Evolutionary conservation across 2,888 invertebrate genomes (phyloP), one percentile per base, ranked within the genome.

Genomic region (Acholoe squamosa): DNA sequence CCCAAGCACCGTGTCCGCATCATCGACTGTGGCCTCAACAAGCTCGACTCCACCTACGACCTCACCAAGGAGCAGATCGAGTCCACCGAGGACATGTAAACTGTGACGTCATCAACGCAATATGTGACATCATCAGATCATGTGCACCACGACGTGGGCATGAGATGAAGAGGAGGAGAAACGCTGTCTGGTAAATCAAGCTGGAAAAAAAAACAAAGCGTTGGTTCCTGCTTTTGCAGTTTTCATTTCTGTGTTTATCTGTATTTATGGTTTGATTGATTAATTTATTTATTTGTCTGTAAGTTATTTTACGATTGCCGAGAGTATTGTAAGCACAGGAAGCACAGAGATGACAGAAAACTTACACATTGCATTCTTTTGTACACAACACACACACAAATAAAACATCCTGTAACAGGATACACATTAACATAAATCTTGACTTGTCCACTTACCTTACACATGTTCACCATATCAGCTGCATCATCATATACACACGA

Each of bases 1-100:
- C 95, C 96, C n/a, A 94, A 93, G 92, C 93, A 94, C 90, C 92
- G 92, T 7, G 93, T 95, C 86, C 93, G 92, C 61, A 94, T 96
- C 71, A 91, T 93, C 5, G 95, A 95, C 90, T 94, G 95, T 91
- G 94, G 94, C 5, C 91, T 94, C 0, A 93, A 93, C 80, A 93
- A 93, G 5, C 91, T 95, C 0, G 92, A 93, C 0, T 93, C 93
- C 92, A 94, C 93, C 90, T 95, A 95, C 92, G 94, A 94, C 43
- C 93, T 96, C 43, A 91, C 92, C 19, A 92, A 91, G 7, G 93
- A 93, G 19, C 92, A 94, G 84, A 91, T 94, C 61, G 91, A 92
- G 77, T 91, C 92, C 61, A 92, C 92, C 31, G 94, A 94, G 88
- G 94, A 93, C 33, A 67, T 93, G 91, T 91, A 92, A 84, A 84